These are phyloP conservation scores for Macaca mulatta DNA, from an alignment of 2,113 vertebrate genomes.

Conservation along the genomic window DNA sequence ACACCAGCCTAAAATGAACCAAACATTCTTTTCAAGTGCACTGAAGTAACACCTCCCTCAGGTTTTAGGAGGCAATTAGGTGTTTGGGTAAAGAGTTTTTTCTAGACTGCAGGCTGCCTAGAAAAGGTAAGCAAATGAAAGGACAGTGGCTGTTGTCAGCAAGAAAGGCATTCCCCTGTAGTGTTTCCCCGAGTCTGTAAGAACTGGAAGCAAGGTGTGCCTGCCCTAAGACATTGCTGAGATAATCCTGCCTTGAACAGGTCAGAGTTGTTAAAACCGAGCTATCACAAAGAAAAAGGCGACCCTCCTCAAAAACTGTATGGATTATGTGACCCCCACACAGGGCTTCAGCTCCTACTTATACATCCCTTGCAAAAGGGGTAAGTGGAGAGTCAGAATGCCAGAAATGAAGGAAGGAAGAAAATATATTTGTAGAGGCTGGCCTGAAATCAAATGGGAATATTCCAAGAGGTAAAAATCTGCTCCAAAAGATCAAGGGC, in stretches of 20 bases:
- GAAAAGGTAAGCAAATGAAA: neutral
- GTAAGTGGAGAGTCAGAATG: neutral
- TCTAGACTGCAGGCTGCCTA: neutral
- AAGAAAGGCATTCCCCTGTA: neutral
- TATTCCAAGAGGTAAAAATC: neutral
- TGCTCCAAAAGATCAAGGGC: neutral
- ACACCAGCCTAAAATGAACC: neutral
- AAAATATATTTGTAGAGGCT: neutral
- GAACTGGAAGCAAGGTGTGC: neutral
- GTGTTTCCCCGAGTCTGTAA: neutral
- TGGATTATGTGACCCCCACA: fast-evolving
- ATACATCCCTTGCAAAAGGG: neutral
- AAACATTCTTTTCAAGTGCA: neutral
- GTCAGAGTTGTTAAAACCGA: neutral
- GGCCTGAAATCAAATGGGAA: neutral
- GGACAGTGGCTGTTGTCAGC: neutral
- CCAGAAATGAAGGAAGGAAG: neutral
- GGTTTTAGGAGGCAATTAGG: neutral
- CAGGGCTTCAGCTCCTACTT: neutral
- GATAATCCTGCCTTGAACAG: neutral
- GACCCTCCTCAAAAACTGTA: neutral
- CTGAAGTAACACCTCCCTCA: neutral
- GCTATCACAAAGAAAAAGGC: neutral
- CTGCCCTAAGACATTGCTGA: neutral
- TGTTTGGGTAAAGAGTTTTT: neutral